Evolutionary conservation across 2,113 vertebrate genomes (phyloP), one percentile per base, ranked within the genome.

Genomic region (Gadus macrocephalus): DNA sequence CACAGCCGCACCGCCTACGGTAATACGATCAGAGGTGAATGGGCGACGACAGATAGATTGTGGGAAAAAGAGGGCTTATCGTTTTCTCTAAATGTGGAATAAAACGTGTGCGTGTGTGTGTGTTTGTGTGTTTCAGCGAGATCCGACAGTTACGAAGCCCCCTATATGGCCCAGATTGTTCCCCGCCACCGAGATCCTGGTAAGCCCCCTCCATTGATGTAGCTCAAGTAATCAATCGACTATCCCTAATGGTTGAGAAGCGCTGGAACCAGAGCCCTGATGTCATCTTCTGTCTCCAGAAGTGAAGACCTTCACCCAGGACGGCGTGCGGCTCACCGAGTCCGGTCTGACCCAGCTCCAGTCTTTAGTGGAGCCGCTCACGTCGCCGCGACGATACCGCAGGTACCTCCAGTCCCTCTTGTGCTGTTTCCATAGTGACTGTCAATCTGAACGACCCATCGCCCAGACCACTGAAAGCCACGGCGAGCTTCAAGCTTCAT

Each of bases 311-410:
- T 99, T 95, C 86, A 96, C 95, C 61, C 96, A 98, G 90, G 97
- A 99, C 56, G 97, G 97, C 16, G 96, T 99, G 73, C 97, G 95
- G 89, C 89, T 99, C 85, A 98, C 97, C 0, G 96, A 98, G 90
- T 94, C 90, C 1, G 97, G 97, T 60, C 93, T 97, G 85, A 93
- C 93, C 60, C 97, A 98, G 83, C 93, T 99, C 66, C 96, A 99
- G 92, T 94, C 95, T 73, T 93, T 98, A 60, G 86, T 87, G 0
- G 78, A 89, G 64, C 94, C 94, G 15, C 91, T 93, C 38, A 90
- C 93, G 8, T 93, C 94, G 0, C 92, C 93, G 0, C 93, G 95
- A 72, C 94, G 92, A 53, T 87, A 87, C 82, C 96, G 95, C 83
- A 92, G 87, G 88, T 90, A 74, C 27, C 62, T 8, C 22, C 28